A percentile compares a stretch with the other conserved stretches of the same genome.
Evolutionary conservation across 2,888 invertebrate genomes (phyloP).

Genomic region (Dascillus cervinus): DNA sequence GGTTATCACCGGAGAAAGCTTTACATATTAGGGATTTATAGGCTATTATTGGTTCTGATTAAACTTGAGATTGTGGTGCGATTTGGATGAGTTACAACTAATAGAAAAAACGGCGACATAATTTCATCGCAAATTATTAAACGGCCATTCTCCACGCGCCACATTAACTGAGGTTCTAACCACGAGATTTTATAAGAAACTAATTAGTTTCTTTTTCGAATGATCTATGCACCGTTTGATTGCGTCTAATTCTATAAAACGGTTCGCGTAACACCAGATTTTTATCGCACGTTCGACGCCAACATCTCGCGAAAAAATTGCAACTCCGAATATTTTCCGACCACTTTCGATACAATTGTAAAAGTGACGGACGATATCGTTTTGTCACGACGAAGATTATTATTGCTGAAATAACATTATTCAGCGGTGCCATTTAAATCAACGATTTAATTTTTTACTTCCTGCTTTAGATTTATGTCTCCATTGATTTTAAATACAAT

Average conservation of each 20-base stretch:
- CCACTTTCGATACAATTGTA: constrained; percentile 2
- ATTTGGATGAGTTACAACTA: constrained; percentile 23
- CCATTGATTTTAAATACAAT: not conserved
- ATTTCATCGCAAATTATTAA: too few relatives aligned
- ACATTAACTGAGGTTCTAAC: too few relatives aligned
- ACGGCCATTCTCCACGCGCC: too few relatives aligned
- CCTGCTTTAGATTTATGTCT: not conserved
- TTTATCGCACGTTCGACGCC: too few relatives aligned
- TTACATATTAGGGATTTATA: constrained; percentile 37
- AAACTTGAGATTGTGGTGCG: constrained; percentile 23
- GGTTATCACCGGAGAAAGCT: constrained; percentile 31
- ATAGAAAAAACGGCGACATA: too few relatives aligned
- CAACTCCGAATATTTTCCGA: too few relatives aligned
- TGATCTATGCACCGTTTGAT: too few relatives aligned
- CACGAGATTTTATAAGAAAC: too few relatives aligned
- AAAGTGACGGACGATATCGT: constrained; percentile 4
- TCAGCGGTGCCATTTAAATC: not conserved
- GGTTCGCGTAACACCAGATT: too few relatives aligned
- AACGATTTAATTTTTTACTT: not conserved
- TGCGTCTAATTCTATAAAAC: too few relatives aligned
- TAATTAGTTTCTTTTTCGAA: too few relatives aligned
- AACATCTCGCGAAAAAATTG: too few relatives aligned
- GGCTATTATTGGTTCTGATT: constrained; percentile 33
- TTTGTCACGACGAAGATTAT: not conserved
- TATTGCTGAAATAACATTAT: not conserved